Conservation (phyloP, 2,888 invertebrate genomes). For the Siphonodentalium dalli region DNA sequence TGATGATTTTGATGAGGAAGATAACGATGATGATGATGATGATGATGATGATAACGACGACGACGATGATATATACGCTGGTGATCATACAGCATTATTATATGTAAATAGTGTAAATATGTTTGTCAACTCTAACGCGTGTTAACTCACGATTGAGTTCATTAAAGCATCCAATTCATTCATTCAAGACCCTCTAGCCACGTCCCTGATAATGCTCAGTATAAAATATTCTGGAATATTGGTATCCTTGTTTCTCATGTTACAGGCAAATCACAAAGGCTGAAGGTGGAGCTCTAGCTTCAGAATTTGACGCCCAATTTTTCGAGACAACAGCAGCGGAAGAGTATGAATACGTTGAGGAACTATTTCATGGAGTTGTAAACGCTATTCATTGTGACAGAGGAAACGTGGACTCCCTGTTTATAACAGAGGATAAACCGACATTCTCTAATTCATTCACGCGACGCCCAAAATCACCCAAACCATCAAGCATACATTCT, state of each 20-base stretch:
- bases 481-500: constrained; percentile 32
- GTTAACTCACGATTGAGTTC: too few relatives aligned
- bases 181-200: too few relatives aligned
- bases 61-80: too few relatives aligned
- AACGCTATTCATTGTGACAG: constrained; percentile 56
- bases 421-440: constrained; percentile 55
- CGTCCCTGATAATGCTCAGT: too few relatives aligned
- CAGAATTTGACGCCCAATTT: constrained; percentile 59
- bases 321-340: constrained; percentile 65
- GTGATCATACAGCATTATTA: too few relatives aligned
- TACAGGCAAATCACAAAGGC: constrained; percentile 55
- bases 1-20: too few relatives aligned
- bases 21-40: too few relatives aligned
- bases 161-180: too few relatives aligned
- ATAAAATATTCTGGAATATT: too few relatives aligned
- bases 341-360: constrained; percentile 61
- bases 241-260: constrained; percentile 9
- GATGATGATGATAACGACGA: too few relatives aligned
- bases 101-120: too few relatives aligned
- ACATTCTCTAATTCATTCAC: constrained; percentile 23
- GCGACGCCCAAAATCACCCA: constrained; percentile 48
- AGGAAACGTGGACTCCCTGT: constrained; percentile 54
- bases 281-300: constrained; percentile 54
- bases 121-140: too few relatives aligned
- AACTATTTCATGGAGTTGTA: constrained; percentile 59